phyloP scores from a whole-genome alignment of 2,888 invertebrate species.

The Phanerotoma sp. region DNA sequence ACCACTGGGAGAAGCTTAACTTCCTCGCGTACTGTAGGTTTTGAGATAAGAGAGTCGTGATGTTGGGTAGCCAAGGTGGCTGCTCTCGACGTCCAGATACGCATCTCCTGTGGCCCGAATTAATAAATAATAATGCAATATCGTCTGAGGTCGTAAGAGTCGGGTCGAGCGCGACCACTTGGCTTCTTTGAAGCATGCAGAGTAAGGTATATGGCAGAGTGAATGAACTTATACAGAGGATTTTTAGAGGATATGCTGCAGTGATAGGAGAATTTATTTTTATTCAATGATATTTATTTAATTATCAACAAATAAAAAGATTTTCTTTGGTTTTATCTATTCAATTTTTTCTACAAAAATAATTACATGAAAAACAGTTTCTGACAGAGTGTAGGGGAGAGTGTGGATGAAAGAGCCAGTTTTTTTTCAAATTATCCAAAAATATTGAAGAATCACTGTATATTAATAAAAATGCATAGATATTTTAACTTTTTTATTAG shows the following conservation, averaged over 20 bases:
- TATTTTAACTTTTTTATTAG: too few species aligned
- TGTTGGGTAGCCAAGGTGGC: constrained; percentile 38
- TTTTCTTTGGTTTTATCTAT: too few species aligned
- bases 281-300: too few species aligned
- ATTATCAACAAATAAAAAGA: too few species aligned
- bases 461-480: too few species aligned
- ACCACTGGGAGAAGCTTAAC: constrained; percentile 30
- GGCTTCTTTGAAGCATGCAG: constrained; percentile 7
- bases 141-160: constrained; percentile 26
- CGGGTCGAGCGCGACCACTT: constrained; percentile 4
- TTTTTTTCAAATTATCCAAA: too few species aligned
- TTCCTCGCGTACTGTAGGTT: constrained; percentile 15
- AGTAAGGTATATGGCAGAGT: neutral
- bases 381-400: too few species aligned
- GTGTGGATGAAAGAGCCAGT: too few species aligned
- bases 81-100: constrained; percentile 47
- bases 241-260: neutral
- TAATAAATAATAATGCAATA: constrained; percentile 57
- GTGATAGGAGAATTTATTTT: too few species aligned
- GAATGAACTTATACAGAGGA: constrained; percentile 3
- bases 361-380: too few species aligned
- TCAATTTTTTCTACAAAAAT: too few species aligned
- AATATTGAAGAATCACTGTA: too few species aligned
- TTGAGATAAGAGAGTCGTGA: constrained; percentile 55
- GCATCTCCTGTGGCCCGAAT: constrained; percentile 54